Evolutionary conservation across 2,888 invertebrate species (phyloP), one percentile per base, ranked within the genome.

Genomic region (Theretra japonica): DNA sequence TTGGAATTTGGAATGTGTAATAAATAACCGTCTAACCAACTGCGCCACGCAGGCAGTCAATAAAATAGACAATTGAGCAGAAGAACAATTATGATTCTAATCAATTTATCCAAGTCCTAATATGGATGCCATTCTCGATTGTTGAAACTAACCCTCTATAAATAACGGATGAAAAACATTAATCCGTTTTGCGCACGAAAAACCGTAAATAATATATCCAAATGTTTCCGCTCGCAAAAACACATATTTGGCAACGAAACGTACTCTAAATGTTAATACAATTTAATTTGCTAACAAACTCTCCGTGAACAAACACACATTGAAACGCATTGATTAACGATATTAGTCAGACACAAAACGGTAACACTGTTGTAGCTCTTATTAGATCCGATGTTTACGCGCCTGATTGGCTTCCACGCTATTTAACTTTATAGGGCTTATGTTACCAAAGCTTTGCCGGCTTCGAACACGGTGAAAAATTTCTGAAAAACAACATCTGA

Each of bases 301-400:
- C 25, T 25, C 25, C 25, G 11, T 41, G 41, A 41, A 60, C n/a
- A 62, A 62, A 62, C 33, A 33, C 23, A 48, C 15, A 65, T 23
- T 17, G 41, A 48, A 65, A 65, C 21, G 23, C 48, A 65, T 65
- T 65, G 33, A 62, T 62, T 48, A 65, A 65, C 21, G 41, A 48
- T 65, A 53, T 41, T 65, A 17, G 15, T 48, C 23, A 48, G 21
- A 65, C 41, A 48, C 65, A 65, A 23, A 65, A 48, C 48, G 65
- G 17, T 65, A 65, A 25, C 23, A 23, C 17, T 48, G 65, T 48
- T 65, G 11, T 48, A 48, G 65, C 41, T 65, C 48, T 65, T 41
- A 48, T 65, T 65, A 48, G 65, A 65, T 65, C 21, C 65, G 41
- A 48, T 65, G 65, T 65, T 65, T 41, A 65, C 65, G 41, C 65